phyloP scores from a whole-genome alignment of 2,888 invertebrate genomes.

The Ophioninae sp. region DNA sequence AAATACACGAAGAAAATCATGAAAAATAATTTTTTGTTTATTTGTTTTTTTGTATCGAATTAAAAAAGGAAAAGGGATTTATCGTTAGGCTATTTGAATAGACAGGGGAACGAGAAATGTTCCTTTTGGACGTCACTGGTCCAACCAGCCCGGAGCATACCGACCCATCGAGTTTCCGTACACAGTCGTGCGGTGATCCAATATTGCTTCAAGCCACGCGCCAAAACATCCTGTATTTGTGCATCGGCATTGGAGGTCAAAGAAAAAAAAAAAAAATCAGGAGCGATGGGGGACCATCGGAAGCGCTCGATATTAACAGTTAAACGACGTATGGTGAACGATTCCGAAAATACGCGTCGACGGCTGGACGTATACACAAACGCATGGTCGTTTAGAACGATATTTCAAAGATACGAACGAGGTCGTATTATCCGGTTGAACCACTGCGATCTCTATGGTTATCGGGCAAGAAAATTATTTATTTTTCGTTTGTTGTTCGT shows the following conservation, averaged over 20 bases:
- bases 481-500: constrained; percentile 20
- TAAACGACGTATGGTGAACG: constrained; percentile 17
- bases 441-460: constrained; percentile 14
- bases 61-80: too few species aligned
- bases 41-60: not conserved
- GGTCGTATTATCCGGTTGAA: constrained; percentile 26
- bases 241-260: constrained; percentile 8
- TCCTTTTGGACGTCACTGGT: not conserved
- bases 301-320: constrained; percentile 40
- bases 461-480: constrained; percentile 22
- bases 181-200: constrained; percentile 22
- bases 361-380: not conserved
- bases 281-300: constrained; percentile 18
- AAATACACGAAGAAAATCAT: too few species aligned
- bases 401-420: constrained; percentile 26
- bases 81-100: too few species aligned
- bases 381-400: constrained; percentile 1
- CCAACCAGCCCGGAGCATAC: constrained; percentile 7
- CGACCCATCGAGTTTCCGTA: constrained; percentile 15
- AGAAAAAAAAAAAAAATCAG: constrained; percentile 28
- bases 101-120: not conserved
- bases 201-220: constrained; percentile 53
- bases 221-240: constrained; percentile 37
- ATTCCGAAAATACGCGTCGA: not conserved
- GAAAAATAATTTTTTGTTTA: not conserved